Base-by-base conservation (phyloP, 1,140 invertebrate species). In the Drosophila auraria region DNA sequence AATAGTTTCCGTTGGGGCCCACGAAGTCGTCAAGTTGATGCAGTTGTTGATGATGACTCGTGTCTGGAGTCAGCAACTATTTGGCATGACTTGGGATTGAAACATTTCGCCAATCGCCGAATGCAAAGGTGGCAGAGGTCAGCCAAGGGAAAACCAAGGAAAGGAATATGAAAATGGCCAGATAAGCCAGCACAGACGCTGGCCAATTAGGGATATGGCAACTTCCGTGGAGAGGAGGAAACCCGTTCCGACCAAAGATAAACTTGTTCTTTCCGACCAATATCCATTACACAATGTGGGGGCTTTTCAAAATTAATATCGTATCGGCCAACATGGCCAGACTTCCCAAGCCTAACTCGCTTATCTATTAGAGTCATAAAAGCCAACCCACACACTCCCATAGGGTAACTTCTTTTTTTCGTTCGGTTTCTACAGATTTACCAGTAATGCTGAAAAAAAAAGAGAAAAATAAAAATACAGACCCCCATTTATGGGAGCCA, bases 321-420 rank as follows among this genome's bases (percentile, higher is more conserved):
- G 50, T 53, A 79, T 76, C 59, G 57, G 50, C 25, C 40, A 14
- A 65, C 36, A 82, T 61, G 69, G 45, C 20, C 50, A 15, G 36
- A 76, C 38, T 49, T 69, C 47, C 47, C 49, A 40, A 51, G 66
- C 66, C 68, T 69, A 69, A 54, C 38, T 73, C 61, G 44, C 77
- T 90, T 90, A 76, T 82, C 84, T 90, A 89, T 90, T 89, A 90
- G 84, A 89, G 84, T 64, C 86, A 84, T 89, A 90, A 79, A 80
- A 64, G 60, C 20, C 74, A 61, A 53, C 62, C 68, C 68, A 79
- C 75, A 68, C 73, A 64, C 58, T 53, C 17, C 11, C 33, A 40
- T n/a, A 27, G 36, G 25, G 36, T 23, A 47, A 40, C 12, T 56
- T 54, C 20, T 42, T 47, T 25, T 38, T 40, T 66, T 59, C 36